These are phyloP conservation scores for Girardinichthys multiradiatus DNA, from an alignment of 2,113 vertebrate genomes.

Conservation along the genomic window DNA sequence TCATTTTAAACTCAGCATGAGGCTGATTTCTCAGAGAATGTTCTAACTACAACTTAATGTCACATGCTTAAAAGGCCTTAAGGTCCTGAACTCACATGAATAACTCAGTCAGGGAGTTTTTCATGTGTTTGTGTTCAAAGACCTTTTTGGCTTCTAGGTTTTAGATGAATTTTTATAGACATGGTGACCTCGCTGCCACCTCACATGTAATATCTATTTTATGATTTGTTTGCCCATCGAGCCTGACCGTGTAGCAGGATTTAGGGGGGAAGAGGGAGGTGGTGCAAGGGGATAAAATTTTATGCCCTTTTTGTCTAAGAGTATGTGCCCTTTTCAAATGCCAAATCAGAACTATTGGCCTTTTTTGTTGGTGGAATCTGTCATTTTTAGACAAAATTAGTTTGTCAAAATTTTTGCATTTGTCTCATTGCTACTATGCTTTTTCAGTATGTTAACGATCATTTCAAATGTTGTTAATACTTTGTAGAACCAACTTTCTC, in stretches of 20 bases:
- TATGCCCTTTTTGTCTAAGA: constrained; percentile 45
- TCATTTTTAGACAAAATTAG: not conserved
- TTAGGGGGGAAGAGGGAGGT: not conserved
- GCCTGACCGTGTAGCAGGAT: not conserved
- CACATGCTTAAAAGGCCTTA: too few relatives aligned
- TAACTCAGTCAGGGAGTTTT: not conserved
- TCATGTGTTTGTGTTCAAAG: not conserved
- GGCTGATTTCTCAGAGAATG: not conserved
- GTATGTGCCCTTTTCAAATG: constrained; percentile 57
- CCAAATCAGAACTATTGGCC: constrained; percentile 26
- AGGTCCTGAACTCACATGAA: not conserved
- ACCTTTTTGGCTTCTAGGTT: constrained; percentile 2
- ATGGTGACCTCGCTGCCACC: constrained; percentile 26
- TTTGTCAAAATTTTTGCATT: not conserved
- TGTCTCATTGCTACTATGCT: too few relatives aligned
- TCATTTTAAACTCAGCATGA: not conserved
- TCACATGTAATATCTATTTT: constrained; percentile 33
- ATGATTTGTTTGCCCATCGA: constrained; percentile 13
- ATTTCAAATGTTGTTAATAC: not conserved
- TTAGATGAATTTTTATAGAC: constrained; percentile 17
- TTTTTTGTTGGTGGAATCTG: constrained; percentile 15
- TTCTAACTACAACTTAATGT: too few relatives aligned
- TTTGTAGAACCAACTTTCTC: too few relatives aligned
- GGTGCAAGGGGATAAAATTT: not conserved
- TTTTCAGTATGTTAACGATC: not conserved